A percentile compares a stretch with the other conserved stretches of the same genome.
Conservation (phyloP, 2,888 invertebrate genomes). For the Campoplex capitator region DNA sequence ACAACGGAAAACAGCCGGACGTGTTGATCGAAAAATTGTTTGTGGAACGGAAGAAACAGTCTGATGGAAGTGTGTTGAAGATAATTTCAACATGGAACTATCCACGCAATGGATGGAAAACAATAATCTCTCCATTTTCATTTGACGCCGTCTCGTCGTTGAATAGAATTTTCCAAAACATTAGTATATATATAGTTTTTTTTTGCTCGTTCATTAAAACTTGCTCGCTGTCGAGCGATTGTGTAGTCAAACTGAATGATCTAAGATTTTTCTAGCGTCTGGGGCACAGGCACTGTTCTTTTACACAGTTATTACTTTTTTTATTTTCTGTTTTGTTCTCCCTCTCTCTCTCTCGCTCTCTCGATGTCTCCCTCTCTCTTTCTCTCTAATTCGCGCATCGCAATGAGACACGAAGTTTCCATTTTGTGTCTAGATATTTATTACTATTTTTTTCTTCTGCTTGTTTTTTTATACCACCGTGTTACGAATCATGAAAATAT, state of each 20-base stretch:
- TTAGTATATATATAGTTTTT: slow-evolving; percentile 37
- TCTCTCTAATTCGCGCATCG: slow-evolving; percentile 1
- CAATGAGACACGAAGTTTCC: slow-evolving; percentile 22
- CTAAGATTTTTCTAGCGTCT: slow-evolving; percentile 78
- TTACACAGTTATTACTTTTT: slow-evolving; percentile 77
- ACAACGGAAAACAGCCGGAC: slow-evolving; percentile 14
- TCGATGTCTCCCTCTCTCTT: too few species aligned
- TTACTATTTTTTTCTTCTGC: neutral
- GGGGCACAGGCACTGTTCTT: slow-evolving; percentile 83
- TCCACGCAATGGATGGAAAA: slow-evolving; percentile 35
- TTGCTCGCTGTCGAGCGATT: slow-evolving; percentile 32
- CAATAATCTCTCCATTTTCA: slow-evolving; percentile 2
- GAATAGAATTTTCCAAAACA: slow-evolving; percentile 35
- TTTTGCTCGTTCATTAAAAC: slow-evolving; percentile 41
- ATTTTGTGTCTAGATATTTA: slow-evolving; percentile 20
- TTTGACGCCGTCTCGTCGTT: slow-evolving; percentile 36
- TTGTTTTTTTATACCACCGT: slow-evolving; percentile 10
- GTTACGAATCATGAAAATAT: slow-evolving; percentile 36
- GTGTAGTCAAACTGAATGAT: slow-evolving; percentile 62
- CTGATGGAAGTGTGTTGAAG: slow-evolving; percentile 56
- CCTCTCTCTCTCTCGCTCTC: too few species aligned
- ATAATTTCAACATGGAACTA: slow-evolving; percentile 42
- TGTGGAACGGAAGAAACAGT: slow-evolving; percentile 59
- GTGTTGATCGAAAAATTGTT: slow-evolving; percentile 37
- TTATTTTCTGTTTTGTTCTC: slow-evolving; percentile 30